These are phyloP conservation scores for Seira sanloemensis DNA, from an alignment of 2,888 invertebrate species.

Conservation along the genomic window DNA sequence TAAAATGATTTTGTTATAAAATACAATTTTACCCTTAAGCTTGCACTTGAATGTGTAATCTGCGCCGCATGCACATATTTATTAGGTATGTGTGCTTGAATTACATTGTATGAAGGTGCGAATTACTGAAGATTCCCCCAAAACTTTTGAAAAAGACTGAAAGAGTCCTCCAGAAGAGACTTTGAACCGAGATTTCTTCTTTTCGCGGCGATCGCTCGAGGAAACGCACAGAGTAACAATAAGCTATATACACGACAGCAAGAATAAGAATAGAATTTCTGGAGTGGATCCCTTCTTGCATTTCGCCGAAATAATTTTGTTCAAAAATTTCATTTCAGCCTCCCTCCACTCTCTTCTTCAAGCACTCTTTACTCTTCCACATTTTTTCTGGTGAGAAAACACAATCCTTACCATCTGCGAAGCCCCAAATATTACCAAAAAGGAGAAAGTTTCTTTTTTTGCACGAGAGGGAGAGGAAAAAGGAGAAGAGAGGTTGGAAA, in stretches of 20 bases:
- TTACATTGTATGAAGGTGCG: no score
- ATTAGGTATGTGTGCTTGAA: no score
- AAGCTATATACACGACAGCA: conserved; percentile 12
- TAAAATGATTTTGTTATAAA: no score
- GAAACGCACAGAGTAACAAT: background rate
- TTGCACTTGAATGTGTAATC: no score
- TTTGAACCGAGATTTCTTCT: background rate
- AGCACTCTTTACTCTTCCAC: conserved; percentile 38
- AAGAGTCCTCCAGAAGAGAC: no score
- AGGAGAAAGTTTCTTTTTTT: background rate
- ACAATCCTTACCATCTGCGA: background rate
- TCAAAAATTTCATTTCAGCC: background rate
- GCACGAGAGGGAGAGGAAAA: no score
- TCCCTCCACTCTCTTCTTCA: background rate
- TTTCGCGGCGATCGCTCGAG: background rate
- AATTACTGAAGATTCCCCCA: no score
- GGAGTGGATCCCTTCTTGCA: conserved; percentile 24
- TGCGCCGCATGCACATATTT: no score
- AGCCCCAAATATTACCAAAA: background rate
- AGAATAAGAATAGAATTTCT: conserved; percentile 39
- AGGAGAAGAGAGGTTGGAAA: background rate
- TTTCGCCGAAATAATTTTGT: conserved; percentile 42
- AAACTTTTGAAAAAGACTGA: no score
- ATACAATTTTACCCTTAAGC: no score
- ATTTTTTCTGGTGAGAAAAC: background rate